Base-by-base conservation (phyloP, 1,140 invertebrate genomes). In the Pseudomyrmex cubaensis region DNA sequence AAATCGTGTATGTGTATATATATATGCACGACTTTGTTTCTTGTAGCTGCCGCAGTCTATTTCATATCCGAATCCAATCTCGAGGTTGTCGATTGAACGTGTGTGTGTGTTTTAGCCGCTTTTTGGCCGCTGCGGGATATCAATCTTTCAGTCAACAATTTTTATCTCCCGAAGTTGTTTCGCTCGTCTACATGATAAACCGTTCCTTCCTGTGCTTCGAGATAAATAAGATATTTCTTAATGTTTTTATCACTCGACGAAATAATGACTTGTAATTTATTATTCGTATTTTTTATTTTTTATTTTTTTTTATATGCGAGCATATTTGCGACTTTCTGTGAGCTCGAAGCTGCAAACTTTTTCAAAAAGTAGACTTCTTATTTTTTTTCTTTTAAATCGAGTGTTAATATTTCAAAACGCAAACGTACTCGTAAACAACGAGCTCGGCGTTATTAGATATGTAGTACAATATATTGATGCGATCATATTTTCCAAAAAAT, bases 11-110 rank as follows among this genome's bases (percentile, higher is more conserved):
- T 35, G 35, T 35, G 0, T 35, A 35, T 35, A 35, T 35, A 35
- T 35, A 35, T 35, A 8, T 52, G 25, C 44, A 54, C 64, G 44
- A 70, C 25, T 44, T 72, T 20, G 15, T 10, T 78, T 56, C 75
- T 74, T 35, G n/a, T 63, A 35, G 15, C 20, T 44, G 50, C 66
- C 57, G 70, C 35, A 35, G 35, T 56, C 73, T 64, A 72, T 63
- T 77, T 85, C 69, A 20, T 52, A 13, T 44, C 15, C 59, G 67
- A 87, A 87, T 72, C 73, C 61, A 75, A 73, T 46, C 74, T 78
- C 69, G 50, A 62, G 50, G 80, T 84, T 64, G 56, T 63, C 56
- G 61, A 86, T 78, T 52, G 25, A 62, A 78, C 64, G 44, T 64
- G n/a, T 48, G 20, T 48, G 20, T 20, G 62, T 22, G 57, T 72